phyloP scores from a whole-genome alignment of 2,797 vertebrate species.

The Enteromius fasciolatus region DNA sequence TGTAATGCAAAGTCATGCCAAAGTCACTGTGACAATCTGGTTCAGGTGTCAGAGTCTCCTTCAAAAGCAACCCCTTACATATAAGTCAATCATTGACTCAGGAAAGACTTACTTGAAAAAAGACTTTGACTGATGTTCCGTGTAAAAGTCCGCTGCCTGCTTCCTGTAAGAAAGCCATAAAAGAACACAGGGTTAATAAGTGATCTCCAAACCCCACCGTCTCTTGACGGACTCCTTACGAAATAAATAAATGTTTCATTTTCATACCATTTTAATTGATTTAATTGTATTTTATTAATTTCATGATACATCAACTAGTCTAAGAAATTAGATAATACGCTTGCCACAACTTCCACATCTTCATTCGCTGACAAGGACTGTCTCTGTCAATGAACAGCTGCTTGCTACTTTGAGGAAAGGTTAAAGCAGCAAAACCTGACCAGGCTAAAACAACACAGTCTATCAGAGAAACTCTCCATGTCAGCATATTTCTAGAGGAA shows the following conservation, averaged over 20 bases:
- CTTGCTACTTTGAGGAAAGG: constrained; percentile 23
- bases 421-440: constrained; percentile 40
- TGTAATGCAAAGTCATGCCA: constrained; percentile 36
- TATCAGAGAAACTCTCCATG: constrained; percentile 21
- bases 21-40: constrained; percentile 34
- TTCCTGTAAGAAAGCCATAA: constrained; percentile 80
- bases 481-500: constrained; percentile 43
- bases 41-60: constrained; percentile 51
- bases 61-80: constrained; percentile 45
- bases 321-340: background rate
- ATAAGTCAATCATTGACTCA: constrained; percentile 70
- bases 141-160: constrained; percentile 88
- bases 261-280: background rate
- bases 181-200: constrained; percentile 67
- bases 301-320: background rate
- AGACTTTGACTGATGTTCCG: constrained; percentile 88
- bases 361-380: constrained; percentile 13
- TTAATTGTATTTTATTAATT: constrained; percentile 1
- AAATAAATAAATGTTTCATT: constrained; percentile 1
- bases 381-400: constrained; percentile 27
- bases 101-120: constrained; percentile 86
- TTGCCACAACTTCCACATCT: constrained; percentile 2
- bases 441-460: constrained; percentile 37
- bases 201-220: constrained; percentile 55
- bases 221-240: constrained; percentile 43